Percentiles rank a stretch among this genome's conserved stretches.
phyloP scores from a whole-genome alignment of 2,888 invertebrate species.

The Lingula anatina region DNA sequence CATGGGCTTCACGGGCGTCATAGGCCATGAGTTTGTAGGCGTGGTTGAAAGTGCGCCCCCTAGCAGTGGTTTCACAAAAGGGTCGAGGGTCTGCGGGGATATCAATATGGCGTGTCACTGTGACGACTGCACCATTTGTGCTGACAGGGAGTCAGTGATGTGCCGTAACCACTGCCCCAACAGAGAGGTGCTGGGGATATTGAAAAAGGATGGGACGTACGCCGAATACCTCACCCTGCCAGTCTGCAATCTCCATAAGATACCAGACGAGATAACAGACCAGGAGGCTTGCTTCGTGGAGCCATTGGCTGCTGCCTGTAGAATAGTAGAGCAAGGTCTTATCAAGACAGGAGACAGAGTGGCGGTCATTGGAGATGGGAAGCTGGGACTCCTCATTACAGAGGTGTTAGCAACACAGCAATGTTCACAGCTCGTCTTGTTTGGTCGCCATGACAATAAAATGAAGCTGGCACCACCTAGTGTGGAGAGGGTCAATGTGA shows the following conservation, averaged over 20 bases:
- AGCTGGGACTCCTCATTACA: slow-evolving; percentile 13
- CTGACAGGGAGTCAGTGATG: slow-evolving; percentile 1
- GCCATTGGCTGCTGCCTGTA: slow-evolving; percentile 17
- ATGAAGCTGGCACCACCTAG: not conserved
- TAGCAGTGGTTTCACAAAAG: not conserved
- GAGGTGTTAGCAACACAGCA: slow-evolving; percentile 3
- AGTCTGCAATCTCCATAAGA: slow-evolving; percentile 8
- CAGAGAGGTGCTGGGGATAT: slow-evolving; percentile 13
- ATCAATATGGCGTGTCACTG: slow-evolving; percentile 9
- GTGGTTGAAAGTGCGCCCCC: slow-evolving; percentile 6
- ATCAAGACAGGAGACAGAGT: slow-evolving; percentile 3
- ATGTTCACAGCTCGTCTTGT: not conserved
- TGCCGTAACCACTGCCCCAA: slow-evolving; percentile 14
- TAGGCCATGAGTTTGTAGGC: slow-evolving; percentile 18
- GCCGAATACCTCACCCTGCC: slow-evolving; percentile 13
- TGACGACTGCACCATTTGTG: slow-evolving; percentile 2
- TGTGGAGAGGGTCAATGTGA: not conserved
- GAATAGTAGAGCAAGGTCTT: slow-evolving; percentile 13
- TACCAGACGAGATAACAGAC: slow-evolving; percentile 10
- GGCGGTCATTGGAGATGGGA: slow-evolving; percentile 16
- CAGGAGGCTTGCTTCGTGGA: slow-evolving; percentile 12
- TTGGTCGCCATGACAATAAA: not conserved
- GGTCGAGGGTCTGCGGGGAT: slow-evolving; percentile 14
- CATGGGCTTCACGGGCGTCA: slow-evolving; percentile 4
- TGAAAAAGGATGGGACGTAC: slow-evolving; percentile 11